Evolutionary conservation across 2,113 vertebrate species (phyloP), one percentile per base, ranked within the genome.

Genomic region (Panthera uncia): DNA sequence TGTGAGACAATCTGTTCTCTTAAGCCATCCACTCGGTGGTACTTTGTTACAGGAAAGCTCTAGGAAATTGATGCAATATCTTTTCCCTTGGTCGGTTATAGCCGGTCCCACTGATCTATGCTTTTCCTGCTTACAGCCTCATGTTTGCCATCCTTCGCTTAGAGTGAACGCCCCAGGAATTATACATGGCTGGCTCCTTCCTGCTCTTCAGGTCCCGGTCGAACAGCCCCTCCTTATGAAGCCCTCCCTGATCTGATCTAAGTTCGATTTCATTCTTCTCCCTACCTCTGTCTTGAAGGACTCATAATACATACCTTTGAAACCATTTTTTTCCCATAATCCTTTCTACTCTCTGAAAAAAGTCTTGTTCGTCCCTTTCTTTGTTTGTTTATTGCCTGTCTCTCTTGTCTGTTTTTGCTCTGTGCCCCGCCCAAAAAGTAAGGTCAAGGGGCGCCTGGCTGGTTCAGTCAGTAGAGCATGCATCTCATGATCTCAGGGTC

Each of bases 351-450:
- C 33, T 31, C 33, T 31, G 31, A 65, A 79, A 27, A 25, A 15
- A 18, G 16, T 83, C 18, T 55, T 45, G 9, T 5, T 68, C 8
- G 4, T 66, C 63, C 83, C 6, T 84, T 66, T 57, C 21, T 65
- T 41, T 45, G 1, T 52, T 66, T 50, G 23, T 38, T 69, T 92
- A 66, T 50, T 71, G 3, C 41, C 41, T 91, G 15, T 41, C 48
- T 69, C 29, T 41, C n/a, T 76, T n/a, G 6, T 78, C 50, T 89
- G 52, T 23, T 83, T 33, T 80, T 76, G 45, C 38, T 96, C 50
- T 33, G 14, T 52, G 16, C 11, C 2, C 36, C 5, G 55, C 48
- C 80, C 21, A 66, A 50, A 66, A 73, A 50, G 45, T 33, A 27
- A 52, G 10, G 8, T 36, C 10, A 52, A 38, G 15, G 38, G 38